phyloP scores from a whole-genome alignment of 2,888 invertebrate species.

The Eumerus sabulonum region DNA sequence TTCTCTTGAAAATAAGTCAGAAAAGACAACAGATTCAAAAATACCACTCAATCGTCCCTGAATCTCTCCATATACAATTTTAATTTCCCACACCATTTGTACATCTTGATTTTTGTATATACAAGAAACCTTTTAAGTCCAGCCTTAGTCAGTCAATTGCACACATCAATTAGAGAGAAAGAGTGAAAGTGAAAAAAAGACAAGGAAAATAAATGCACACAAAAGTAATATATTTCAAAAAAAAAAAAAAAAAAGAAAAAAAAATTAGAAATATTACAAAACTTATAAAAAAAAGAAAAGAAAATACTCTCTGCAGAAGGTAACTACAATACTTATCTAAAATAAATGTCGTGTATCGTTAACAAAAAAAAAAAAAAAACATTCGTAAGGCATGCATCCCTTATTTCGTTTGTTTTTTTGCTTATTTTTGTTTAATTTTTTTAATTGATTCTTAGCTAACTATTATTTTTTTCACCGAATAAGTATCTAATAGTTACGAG shows the following conservation, averaged over 20 bases:
- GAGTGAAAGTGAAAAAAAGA: slow-evolving; percentile 30
- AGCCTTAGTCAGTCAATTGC: slow-evolving; percentile 64
- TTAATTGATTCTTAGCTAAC: slow-evolving; percentile 3
- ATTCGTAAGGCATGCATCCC: slow-evolving; percentile 25
- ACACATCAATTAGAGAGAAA: slow-evolving; percentile 56
- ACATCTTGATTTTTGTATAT: slow-evolving; percentile 54
- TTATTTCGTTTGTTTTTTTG: slow-evolving; percentile 29
- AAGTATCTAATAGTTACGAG: slow-evolving; percentile 21
- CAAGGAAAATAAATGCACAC: no score
- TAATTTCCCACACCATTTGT: slow-evolving; percentile 39
- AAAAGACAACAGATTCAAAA: not conserved
- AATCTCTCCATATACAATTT: slow-evolving; percentile 34
- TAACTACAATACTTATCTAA: slow-evolving; percentile 41
- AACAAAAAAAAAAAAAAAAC: no score
- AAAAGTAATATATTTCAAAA: not conserved
- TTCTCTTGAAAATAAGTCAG: no score
- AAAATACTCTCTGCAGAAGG: slow-evolving; percentile 60
- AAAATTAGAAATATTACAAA: slow-evolving; percentile 17
- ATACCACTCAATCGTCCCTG: slow-evolving; percentile 41
- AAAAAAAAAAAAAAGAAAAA: slow-evolving; percentile 15
- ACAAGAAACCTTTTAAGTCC: slow-evolving; percentile 29
- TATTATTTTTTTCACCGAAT: not conserved
- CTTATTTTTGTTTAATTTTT: slow-evolving; percentile 51
- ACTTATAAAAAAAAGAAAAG: slow-evolving; percentile 14
- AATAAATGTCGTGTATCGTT: slow-evolving; percentile 50